Conservation (phyloP, 2,797 vertebrate genomes). For the Etheostoma perlongum region DNA sequence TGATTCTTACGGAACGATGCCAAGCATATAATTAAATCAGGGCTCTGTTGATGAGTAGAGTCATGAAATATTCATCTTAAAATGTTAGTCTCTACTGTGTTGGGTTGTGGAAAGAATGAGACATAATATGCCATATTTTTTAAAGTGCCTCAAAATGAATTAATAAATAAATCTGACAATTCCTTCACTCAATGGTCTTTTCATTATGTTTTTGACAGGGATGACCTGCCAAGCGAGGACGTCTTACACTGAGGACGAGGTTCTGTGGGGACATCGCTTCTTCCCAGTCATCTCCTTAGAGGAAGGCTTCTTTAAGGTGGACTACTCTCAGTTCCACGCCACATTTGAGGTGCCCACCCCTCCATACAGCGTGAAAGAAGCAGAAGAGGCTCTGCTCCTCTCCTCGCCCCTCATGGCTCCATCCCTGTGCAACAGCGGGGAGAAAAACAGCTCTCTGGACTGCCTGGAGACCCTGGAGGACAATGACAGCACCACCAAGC, state of each 20-base stretch:
- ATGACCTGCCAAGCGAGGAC: slow-evolving; percentile 99
- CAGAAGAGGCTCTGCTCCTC: slow-evolving; percentile 97
- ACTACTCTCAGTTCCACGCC: slow-evolving; percentile 99
- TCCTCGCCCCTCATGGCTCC: slow-evolving; percentile 97
- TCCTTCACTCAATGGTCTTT: background rate
- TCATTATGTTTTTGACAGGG: slow-evolving; percentile 80
- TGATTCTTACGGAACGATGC: slow-evolving; percentile 50
- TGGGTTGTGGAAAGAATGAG: slow-evolving; percentile 14
- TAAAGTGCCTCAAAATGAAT: slow-evolving; percentile 6
- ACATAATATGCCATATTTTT: slow-evolving; percentile 19
- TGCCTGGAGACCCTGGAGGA: slow-evolving; percentile 95
- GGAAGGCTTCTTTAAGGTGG: slow-evolving; percentile 99
- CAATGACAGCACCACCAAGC: slow-evolving; percentile 90
- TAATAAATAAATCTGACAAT: slow-evolving; percentile 17
- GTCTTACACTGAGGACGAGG: slow-evolving; percentile 98
- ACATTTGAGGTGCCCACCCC: slow-evolving; percentile 97
- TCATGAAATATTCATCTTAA: slow-evolving; percentile 50
- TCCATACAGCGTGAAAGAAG: slow-evolving; percentile 97
- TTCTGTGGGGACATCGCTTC: slow-evolving; percentile 99
- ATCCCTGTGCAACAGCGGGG: slow-evolving; percentile 95
- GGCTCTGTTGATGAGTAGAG: slow-evolving; percentile 41
- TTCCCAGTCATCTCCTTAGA: slow-evolving; percentile 98
- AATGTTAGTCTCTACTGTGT: slow-evolving; percentile 17
- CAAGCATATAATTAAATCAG: slow-evolving; percentile 68
- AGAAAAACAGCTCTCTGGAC: slow-evolving; percentile 94